Evolutionary conservation across 1,140 invertebrate species (phyloP).

Genomic region (Drosophila bocki): DNA sequence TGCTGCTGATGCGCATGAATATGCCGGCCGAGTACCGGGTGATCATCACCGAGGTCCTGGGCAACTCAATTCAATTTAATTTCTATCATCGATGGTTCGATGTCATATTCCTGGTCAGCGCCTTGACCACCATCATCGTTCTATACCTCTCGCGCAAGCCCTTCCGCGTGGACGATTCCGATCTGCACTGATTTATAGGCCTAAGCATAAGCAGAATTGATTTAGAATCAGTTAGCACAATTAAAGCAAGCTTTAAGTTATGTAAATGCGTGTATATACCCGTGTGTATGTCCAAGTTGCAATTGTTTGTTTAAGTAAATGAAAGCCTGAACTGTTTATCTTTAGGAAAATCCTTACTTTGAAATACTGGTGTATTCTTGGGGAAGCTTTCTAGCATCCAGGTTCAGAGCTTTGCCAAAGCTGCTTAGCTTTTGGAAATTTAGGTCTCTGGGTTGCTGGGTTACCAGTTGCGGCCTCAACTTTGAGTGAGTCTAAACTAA

Average conservation of each 20-base stretch:
- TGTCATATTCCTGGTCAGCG: slow-evolving; percentile 99
- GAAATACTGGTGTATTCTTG: background rate
- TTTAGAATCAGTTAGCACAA: slow-evolving; percentile 57
- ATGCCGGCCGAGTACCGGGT: slow-evolving; percentile 99
- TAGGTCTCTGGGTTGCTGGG: slow-evolving; percentile 41
- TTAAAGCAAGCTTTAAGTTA: slow-evolving; percentile 66
- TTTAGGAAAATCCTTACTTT: slow-evolving; percentile 1
- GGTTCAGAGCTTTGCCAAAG: slow-evolving; percentile 15
- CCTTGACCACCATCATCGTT: slow-evolving; percentile 97
- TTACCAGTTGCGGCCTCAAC: slow-evolving; percentile 49
- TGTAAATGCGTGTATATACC: slow-evolving; percentile 47
- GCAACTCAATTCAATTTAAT: slow-evolving; percentile 97
- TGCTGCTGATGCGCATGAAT: slow-evolving; percentile 99
- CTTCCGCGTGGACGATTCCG: slow-evolving; percentile 68
- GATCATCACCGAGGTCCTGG: slow-evolving; percentile 99
- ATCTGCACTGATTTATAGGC: slow-evolving; percentile 52
- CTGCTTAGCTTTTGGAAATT: slow-evolving; percentile 32
- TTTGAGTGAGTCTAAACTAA: slow-evolving; percentile 27
- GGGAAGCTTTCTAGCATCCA: slow-evolving; percentile 11
- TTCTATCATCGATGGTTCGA: slow-evolving; percentile 99
- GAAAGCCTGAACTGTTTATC: slow-evolving; percentile 49
- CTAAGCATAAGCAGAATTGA: slow-evolving; percentile 57
- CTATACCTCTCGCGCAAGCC: slow-evolving; percentile 89
- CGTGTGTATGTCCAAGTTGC: slow-evolving; percentile 60
- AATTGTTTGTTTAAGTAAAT: slow-evolving; percentile 46